Conservation (phyloP, 2,113 vertebrate genomes). For the Tachysurus vachellii region DNA sequence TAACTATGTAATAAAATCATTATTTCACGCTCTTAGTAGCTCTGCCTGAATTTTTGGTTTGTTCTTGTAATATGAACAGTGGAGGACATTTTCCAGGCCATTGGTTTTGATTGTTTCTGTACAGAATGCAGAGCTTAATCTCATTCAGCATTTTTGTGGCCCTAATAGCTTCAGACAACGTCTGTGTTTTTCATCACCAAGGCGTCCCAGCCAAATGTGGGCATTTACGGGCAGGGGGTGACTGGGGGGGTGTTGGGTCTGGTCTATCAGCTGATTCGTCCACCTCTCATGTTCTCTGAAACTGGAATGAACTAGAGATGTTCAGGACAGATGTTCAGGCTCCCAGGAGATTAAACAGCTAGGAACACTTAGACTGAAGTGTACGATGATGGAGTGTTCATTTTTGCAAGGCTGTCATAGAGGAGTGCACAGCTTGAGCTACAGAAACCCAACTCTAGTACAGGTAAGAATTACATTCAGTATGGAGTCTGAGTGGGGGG, state of each 20-base stretch:
- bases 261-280: not conserved
- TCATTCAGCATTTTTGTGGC: constrained; percentile 72
- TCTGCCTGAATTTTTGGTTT: not conserved
- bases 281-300: not conserved
- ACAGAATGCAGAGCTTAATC: constrained; percentile 60
- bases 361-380: constrained; percentile 10
- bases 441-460: constrained; percentile 54
- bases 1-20: not conserved
- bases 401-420: constrained; percentile 47
- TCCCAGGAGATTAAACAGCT: not conserved
- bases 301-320: not conserved
- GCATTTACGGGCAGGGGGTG: constrained; percentile 2
- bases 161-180: constrained; percentile 77
- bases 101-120: constrained; percentile 31
- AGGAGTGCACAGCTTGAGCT: constrained; percentile 50
- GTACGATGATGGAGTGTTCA: constrained; percentile 9
- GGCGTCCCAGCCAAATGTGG: constrained; percentile 19
- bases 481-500: no score
- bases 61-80: not conserved
- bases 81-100: not conserved
- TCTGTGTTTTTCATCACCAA: constrained; percentile 58
- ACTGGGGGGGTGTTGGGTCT: not conserved
- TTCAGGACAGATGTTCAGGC: not conserved
- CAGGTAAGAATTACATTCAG: constrained; percentile 60
- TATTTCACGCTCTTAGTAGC: not conserved